Evolutionary conservation across 2,797 vertebrate genomes (phyloP).

Genomic region (Thunnus albacares): DNA sequence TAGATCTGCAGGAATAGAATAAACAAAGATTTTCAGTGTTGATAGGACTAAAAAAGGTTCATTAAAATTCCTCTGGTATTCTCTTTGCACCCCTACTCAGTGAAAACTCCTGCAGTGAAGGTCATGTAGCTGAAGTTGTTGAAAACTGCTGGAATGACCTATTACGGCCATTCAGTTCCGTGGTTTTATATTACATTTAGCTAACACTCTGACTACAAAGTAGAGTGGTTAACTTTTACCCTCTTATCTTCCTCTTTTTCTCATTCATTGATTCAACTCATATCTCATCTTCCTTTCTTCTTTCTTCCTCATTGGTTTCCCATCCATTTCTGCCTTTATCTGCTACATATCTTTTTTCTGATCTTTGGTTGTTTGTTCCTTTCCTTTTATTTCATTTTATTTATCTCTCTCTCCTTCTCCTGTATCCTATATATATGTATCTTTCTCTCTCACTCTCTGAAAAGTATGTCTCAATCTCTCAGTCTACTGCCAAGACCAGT

Average conservation of each 20-base stretch:
- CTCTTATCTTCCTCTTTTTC: not conserved
- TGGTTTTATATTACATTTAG: conserved; percentile 30
- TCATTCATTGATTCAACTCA: not conserved
- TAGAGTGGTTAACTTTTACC: not conserved
- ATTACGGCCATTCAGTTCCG: conserved; percentile 9
- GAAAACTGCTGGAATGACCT: conserved; percentile 42
- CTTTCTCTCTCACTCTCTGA: not conserved
- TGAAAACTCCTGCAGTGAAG: conserved; percentile 41
- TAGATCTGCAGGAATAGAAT: not conserved
- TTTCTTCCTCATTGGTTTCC: not conserved
- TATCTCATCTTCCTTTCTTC: not conserved
- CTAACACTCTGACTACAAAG: conserved; percentile 27
- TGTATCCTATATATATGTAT: no score
- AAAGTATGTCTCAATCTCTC: not conserved
- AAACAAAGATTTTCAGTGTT: conserved; percentile 24
- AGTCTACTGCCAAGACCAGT: not conserved
- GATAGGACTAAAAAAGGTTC: conserved; percentile 10
- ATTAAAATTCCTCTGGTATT: conserved; percentile 40
- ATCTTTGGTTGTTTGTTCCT: not conserved
- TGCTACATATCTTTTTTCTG: not conserved
- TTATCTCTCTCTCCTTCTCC: not conserved
- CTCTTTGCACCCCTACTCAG: conserved; percentile 10
- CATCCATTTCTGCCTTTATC: conserved; percentile 16
- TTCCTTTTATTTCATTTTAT: not conserved
- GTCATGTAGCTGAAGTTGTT: conserved; percentile 47